A percentile compares a stretch with the other conserved stretches of the same genome.
Evolutionary conservation across 1,140 invertebrate species (phyloP).

Genomic region (Apolygus lucorum): DNA sequence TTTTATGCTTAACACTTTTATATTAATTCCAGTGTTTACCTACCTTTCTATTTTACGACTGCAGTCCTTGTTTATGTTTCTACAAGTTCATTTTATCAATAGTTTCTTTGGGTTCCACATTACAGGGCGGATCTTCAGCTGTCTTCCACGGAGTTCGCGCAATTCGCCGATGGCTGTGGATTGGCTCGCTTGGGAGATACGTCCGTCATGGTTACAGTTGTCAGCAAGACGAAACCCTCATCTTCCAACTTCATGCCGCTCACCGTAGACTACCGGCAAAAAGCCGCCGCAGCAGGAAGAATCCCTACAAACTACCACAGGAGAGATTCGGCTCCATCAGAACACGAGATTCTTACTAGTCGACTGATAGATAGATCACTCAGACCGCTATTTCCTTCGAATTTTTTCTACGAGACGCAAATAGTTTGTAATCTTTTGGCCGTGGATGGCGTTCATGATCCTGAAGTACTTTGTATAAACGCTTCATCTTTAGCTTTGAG

Average conservation of each 20-base stretch:
- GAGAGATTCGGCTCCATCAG: conserved; percentile 74
- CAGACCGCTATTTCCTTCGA: conserved; percentile 74
- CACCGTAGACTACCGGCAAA: conserved; percentile 87
- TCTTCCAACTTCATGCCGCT: conserved; percentile 68
- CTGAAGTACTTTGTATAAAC: conserved; percentile 89
- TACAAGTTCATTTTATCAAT: too few species aligned
- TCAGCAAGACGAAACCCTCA: conserved; percentile 62
- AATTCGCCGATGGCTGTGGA: conserved; percentile 79
- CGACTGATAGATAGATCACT: conserved; percentile 87
- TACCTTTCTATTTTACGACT: too few species aligned
- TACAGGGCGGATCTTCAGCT: conserved; percentile 1
- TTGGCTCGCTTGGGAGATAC: conserved; percentile 75
- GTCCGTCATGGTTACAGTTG: conserved; percentile 82
- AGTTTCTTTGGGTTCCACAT: too few species aligned
- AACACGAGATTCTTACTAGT: conserved; percentile 85
- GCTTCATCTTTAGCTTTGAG: conserved; percentile 87
- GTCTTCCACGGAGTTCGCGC: conserved; percentile 52
- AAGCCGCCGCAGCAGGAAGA: conserved; percentile 87
- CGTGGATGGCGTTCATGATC: conserved; percentile 77
- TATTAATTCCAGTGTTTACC: too few species aligned
- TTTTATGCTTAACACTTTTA: too few species aligned
- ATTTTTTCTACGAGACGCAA: conserved; percentile 77
- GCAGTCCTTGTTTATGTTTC: too few species aligned
- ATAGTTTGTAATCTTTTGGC: conserved; percentile 88
- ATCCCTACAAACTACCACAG: conserved; percentile 95